Evolutionary conservation across 2,888 invertebrate genomes (phyloP).

Genomic region (Pachydiplax longipennis): DNA sequence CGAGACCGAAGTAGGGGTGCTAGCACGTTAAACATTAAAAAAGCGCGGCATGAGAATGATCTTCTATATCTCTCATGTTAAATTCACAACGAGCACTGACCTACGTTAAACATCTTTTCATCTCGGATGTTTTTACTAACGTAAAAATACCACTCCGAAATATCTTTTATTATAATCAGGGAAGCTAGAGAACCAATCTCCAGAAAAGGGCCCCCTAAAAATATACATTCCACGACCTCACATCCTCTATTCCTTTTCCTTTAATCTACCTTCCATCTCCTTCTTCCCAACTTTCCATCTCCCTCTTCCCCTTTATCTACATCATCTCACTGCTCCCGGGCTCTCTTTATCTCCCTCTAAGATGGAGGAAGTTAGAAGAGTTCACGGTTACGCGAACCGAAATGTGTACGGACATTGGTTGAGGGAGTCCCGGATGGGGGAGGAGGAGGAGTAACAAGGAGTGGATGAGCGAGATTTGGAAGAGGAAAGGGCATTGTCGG

Average conservation of each 20-base stretch:
- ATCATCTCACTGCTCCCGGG: neutral
- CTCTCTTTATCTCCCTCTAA: neutral
- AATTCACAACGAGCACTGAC: no score
- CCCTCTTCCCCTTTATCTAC: neutral
- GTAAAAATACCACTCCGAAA: no score
- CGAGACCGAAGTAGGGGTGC: no score
- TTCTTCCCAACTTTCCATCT: neutral
- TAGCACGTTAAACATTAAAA: no score
- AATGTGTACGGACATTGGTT: conserved; percentile 28
- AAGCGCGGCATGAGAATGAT: no score
- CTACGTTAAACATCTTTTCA: no score
- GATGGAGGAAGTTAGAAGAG: conserved; percentile 29
- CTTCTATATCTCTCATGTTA: no score
- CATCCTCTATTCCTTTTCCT: neutral
- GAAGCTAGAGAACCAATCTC: no score
- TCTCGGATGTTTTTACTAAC: no score
- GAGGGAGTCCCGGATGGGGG: neutral
- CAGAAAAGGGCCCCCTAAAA: no score
- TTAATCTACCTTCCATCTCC: neutral
- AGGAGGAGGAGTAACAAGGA: neutral
- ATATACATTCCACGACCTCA: neutral
- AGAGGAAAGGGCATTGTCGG: neutral
- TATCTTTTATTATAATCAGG: no score
- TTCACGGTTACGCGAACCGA: conserved; percentile 21
- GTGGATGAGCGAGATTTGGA: neutral